phyloP scores from a whole-genome alignment of 2,888 invertebrate species.

The Plutella xylostella region DNA sequence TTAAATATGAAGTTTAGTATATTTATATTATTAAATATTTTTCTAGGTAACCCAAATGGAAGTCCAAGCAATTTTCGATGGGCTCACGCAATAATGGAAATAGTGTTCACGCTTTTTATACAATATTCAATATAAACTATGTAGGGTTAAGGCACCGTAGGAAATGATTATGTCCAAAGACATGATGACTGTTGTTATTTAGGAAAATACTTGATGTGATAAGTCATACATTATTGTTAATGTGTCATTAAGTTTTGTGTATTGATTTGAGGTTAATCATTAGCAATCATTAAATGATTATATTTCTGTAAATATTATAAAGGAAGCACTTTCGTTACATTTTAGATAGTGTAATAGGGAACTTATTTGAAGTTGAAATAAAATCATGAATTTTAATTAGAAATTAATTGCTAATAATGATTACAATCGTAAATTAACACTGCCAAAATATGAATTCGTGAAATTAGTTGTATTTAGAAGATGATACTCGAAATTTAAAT shows the following conservation, averaged over 20 bases:
- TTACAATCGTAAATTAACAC: constrained; percentile 43
- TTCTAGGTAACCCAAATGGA: constrained; percentile 69
- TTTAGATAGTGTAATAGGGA: neutral
- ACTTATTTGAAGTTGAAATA: neutral
- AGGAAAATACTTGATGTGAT: constrained; percentile 58
- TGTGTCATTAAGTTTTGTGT: constrained; percentile 38
- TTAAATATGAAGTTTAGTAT: constrained; percentile 19
- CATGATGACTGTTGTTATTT: constrained; percentile 50
- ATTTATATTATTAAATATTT: constrained; percentile 54
- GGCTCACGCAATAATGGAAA: constrained; percentile 50
- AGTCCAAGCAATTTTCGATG: constrained; percentile 56
- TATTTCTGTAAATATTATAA: constrained; percentile 5
- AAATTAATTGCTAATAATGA: neutral
- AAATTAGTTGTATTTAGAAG: constrained; percentile 32
- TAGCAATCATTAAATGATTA: constrained; percentile 36
- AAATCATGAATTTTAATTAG: no score
- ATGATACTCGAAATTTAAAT: constrained; percentile 33
- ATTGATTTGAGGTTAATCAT: constrained; percentile 32
- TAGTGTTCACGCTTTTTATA: constrained; percentile 41
- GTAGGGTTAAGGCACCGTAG: constrained; percentile 23
- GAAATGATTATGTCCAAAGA: constrained; percentile 37
- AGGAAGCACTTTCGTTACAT: neutral
- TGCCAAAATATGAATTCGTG: constrained; percentile 54
- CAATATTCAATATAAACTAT: constrained; percentile 27
- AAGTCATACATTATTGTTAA: constrained; percentile 43